Evolutionary conservation across 2,113 vertebrate species (phyloP).

Genomic region (Vulpes ferrilata): DNA sequence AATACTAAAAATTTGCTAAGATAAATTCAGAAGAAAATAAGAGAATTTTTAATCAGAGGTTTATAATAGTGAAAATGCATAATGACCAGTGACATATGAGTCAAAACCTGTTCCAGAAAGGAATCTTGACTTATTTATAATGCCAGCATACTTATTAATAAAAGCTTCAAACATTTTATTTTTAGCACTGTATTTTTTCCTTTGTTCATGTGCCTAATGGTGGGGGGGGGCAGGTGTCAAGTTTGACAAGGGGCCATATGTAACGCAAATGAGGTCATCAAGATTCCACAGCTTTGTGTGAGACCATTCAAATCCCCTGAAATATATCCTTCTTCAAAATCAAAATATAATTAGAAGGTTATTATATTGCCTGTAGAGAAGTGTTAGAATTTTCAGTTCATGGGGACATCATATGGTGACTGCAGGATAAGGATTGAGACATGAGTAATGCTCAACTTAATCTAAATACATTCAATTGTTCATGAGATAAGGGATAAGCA

Average conservation of each 20-base stretch:
- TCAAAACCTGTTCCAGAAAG: slow-evolving; percentile 22
- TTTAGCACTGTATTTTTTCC: not conserved
- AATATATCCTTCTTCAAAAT: not conserved
- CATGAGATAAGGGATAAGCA: slow-evolving; percentile 43
- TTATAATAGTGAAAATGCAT: not conserved
- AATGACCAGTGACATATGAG: not conserved
- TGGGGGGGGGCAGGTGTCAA: not conserved
- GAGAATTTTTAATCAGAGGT: not conserved
- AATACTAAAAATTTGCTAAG: slow-evolving; percentile 16
- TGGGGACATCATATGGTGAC: not conserved
- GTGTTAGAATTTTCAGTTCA: not conserved
- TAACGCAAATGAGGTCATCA: not conserved
- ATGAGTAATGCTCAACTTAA: not conserved
- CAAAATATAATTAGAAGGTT: not conserved
- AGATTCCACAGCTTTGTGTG: not conserved
- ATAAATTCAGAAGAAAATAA: slow-evolving; percentile 42
- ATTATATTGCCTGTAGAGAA: not conserved
- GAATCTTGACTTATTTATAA: not conserved
- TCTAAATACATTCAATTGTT: not conserved
- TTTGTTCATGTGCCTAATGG: not conserved
- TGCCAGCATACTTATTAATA: not conserved
- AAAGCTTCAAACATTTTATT: not conserved
- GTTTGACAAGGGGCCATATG: not conserved
- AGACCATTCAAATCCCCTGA: not conserved
- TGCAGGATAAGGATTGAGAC: not conserved